Conservation (phyloP, 2,797 vertebrate genomes). For the Paratrypauchen microcephalus region DNA sequence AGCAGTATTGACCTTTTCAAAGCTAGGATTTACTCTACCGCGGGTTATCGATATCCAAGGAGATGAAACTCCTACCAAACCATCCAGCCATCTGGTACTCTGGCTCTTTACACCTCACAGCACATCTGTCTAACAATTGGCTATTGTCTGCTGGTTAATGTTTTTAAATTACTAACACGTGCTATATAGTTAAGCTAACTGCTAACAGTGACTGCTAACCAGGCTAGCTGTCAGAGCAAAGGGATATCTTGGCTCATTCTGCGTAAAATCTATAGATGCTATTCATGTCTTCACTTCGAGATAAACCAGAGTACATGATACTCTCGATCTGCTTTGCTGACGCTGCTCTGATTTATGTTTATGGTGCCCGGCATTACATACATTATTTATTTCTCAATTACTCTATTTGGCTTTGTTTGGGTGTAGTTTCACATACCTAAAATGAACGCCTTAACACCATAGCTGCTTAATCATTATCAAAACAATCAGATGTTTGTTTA, state of each 20-base stretch:
- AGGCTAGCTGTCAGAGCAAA: constrained; percentile 63
- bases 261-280: neutral
- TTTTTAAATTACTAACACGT: constrained; percentile 74
- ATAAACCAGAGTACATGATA: rapidly evolving
- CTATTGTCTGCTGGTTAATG: constrained; percentile 40
- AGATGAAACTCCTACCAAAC: neutral
- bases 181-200: constrained; percentile 72
- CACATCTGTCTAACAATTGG: constrained; percentile 11
- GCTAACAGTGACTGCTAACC: constrained; percentile 36
- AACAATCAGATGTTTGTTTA: neutral
- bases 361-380: constrained; percentile 32
- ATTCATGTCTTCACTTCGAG: neutral
- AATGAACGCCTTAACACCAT: too few species aligned
- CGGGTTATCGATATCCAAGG: neutral
- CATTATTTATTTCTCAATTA: neutral
- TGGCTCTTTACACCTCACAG: neutral
- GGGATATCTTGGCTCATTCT: constrained; percentile 11
- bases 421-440: neutral
- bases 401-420: neutral
- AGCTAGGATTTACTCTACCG: constrained; percentile 14
- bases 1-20: constrained; percentile 58
- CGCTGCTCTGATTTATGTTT: constrained; percentile 4
- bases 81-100: neutral
- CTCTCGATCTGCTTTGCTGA: neutral
- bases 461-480: neutral